A percentile compares a stretch with the other conserved stretches of the same genome.
Conservation (phyloP, 2,888 invertebrate genomes). For the Nephrotoma appendiculata region DNA sequence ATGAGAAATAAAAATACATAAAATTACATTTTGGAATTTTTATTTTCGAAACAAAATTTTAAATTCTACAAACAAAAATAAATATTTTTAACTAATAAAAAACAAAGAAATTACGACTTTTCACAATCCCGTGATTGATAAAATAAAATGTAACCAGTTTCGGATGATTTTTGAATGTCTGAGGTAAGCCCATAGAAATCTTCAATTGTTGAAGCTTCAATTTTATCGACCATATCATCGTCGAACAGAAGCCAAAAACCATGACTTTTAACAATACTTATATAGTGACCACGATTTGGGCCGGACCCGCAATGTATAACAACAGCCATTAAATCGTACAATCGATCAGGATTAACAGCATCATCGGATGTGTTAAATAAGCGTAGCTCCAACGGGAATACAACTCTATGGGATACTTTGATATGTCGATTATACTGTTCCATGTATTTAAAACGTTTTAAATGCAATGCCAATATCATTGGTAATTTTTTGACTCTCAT, state of each 20-base stretch:
- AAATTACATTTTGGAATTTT: background rate
- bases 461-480: constrained; percentile 90
- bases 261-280: constrained; percentile 98
- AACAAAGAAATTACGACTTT: background rate
- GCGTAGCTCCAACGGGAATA: constrained; percentile 93
- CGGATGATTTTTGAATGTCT: constrained; percentile 97
- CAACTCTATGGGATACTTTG: constrained; percentile 97
- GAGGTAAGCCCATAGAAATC: constrained; percentile 99
- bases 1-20: background rate
- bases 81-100: constrained; percentile 2
- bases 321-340: constrained; percentile 97
- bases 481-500: constrained; percentile 98
- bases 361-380: constrained; percentile 98
- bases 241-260: constrained; percentile 99
- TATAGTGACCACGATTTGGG: constrained; percentile 98
- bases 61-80: constrained; percentile 3
- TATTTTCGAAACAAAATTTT: constrained; percentile 3
- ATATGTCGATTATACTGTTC: constrained; percentile 98
- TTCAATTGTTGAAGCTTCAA: constrained; percentile 97
- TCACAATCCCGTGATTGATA: constrained; percentile 86
- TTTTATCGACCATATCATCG: constrained; percentile 99
- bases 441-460: constrained; percentile 96
- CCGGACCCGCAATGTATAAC: constrained; percentile 99
- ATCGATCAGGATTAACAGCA: constrained; percentile 92
- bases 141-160: constrained; percentile 98